These are phyloP conservation scores for Champsocephalus gunnari DNA, from an alignment of 2,797 vertebrate genomes.

Conservation along the genomic window DNA sequence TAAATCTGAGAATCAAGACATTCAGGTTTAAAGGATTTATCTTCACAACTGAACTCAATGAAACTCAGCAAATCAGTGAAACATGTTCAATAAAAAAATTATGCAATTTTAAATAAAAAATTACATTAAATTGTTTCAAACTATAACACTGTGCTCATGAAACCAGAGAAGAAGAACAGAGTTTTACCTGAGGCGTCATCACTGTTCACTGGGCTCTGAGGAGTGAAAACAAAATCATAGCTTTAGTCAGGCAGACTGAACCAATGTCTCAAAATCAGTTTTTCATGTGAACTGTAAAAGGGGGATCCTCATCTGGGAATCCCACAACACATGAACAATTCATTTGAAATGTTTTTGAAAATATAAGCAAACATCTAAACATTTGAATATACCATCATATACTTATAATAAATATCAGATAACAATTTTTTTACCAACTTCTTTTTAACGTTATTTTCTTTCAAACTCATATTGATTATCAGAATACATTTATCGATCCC, in stretches of 20 bases:
- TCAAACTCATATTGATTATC: too few relatives aligned
- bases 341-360: too few relatives aligned
- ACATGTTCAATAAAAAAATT: too few relatives aligned
- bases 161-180: background rate
- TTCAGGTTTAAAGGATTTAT: background rate
- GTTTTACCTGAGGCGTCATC: conserved; percentile 42
- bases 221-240: background rate
- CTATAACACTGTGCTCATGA: background rate
- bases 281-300: background rate
- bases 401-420: too few relatives aligned
- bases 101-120: background rate
- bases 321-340: too few relatives aligned
- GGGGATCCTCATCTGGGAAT: background rate
- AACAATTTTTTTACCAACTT: too few relatives aligned
- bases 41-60: background rate
- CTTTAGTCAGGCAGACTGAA: background rate
- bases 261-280: background rate
- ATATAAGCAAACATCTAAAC: background rate
- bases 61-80: background rate
- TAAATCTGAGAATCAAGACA: conserved; percentile 5
- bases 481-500: too few relatives aligned
- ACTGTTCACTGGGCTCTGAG: conserved; percentile 29
- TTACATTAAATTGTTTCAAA: background rate
- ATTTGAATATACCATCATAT: background rate
- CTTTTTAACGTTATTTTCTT: too few relatives aligned